A percentile compares a stretch with the other conserved stretches of the same genome.
These are phyloP conservation scores for Leptinotarsa tumamoca DNA, from an alignment of 2,888 invertebrate genomes.

Conservation along the genomic window DNA sequence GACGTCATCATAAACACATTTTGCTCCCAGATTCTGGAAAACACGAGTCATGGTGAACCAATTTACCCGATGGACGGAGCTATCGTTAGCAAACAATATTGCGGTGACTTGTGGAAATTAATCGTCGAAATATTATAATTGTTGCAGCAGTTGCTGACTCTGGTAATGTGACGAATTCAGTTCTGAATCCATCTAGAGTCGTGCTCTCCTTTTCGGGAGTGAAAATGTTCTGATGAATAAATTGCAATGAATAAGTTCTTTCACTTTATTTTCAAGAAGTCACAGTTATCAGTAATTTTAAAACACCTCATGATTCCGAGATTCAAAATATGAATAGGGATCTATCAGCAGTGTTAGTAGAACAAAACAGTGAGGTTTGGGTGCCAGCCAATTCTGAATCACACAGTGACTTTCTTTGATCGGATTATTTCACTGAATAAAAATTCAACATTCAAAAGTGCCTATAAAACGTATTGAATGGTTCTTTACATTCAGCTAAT, in stretches of 20 bases:
- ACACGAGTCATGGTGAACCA: slow-evolving; percentile 66
- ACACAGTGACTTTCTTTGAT: neutral
- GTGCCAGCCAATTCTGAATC: neutral
- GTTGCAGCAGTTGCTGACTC: slow-evolving; percentile 60
- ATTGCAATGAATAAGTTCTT: too few species aligned
- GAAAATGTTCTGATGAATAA: neutral
- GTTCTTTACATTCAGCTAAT: neutral
- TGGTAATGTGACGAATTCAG: slow-evolving; percentile 48
- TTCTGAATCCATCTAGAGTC: slow-evolving; percentile 22
- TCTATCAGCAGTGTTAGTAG: too few species aligned
- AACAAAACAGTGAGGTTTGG: neutral
- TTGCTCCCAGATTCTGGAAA: slow-evolving; percentile 63
- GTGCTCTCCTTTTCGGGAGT: neutral
- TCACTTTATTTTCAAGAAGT: too few species aligned
- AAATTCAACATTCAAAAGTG: neutral
- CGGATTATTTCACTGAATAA: neutral
- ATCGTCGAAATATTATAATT: slow-evolving; percentile 68
- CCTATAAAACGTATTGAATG: neutral
- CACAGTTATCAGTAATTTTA: too few species aligned
- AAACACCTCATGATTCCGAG: too few species aligned
- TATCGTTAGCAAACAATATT: slow-evolving; percentile 66
- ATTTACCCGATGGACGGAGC: slow-evolving; percentile 64
- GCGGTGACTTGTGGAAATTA: slow-evolving; percentile 66
- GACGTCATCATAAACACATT: slow-evolving; percentile 68
- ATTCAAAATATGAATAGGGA: too few species aligned